Evolutionary conservation across 2,888 invertebrate genomes (phyloP).

Genomic region (Aethes cnicana): DNA sequence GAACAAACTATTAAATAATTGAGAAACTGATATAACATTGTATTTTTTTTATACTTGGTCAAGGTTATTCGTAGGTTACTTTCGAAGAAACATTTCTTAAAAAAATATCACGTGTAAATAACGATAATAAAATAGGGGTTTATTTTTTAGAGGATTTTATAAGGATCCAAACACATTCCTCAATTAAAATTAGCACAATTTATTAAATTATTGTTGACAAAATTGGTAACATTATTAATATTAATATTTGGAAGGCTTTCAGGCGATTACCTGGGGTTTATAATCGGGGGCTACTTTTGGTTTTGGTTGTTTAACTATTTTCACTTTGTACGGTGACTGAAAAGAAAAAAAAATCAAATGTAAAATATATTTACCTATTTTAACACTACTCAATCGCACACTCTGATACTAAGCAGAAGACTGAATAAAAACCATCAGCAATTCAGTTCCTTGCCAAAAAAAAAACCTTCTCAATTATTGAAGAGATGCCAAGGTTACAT

Average conservation of each 20-base stretch:
- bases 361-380: constrained; percentile 16
- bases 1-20: no score
- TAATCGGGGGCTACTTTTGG: constrained; percentile 70
- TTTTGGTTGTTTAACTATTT: constrained; percentile 80
- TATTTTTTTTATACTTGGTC: no score
- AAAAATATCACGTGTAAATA: no score
- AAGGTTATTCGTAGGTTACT: no score
- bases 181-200: constrained; percentile 20
- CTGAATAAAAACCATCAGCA: constrained; percentile 21
- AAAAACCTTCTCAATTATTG: constrained; percentile 34
- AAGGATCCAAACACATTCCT: constrained; percentile 27
- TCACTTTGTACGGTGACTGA: constrained; percentile 77
- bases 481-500: constrained; percentile 35
- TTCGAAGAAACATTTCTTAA: no score
- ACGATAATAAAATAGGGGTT: no score
- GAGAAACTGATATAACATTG: no score
- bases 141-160: background rate
- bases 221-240: constrained; percentile 21
- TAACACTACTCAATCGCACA: constrained; percentile 13
- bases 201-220: constrained; percentile 17
- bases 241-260: background rate
- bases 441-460: constrained; percentile 25
- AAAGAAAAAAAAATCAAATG: constrained; percentile 38
- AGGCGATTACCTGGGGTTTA: constrained; percentile 59
- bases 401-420: constrained; percentile 12